These are phyloP conservation scores for Etheostoma cragini DNA, from an alignment of 2,113 vertebrate species.

Conservation along the genomic window DNA sequence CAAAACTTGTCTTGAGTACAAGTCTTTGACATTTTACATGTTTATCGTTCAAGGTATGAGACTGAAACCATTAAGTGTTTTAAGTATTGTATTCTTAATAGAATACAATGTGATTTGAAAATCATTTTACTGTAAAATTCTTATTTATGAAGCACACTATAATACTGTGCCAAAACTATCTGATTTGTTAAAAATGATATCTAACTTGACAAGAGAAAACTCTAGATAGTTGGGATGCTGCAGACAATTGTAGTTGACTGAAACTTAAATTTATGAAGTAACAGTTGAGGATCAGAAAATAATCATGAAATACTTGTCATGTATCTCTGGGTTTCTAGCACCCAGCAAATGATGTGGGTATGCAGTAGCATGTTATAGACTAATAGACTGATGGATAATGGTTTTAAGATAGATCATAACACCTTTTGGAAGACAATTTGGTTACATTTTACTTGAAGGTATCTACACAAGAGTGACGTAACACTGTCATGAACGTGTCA, in stretches of 20 bases:
- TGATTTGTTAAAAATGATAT: background rate
- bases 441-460: too few species aligned
- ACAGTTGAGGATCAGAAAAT: conserved; percentile 2
- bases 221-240: background rate
- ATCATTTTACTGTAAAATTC: background rate
- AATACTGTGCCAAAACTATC: background rate
- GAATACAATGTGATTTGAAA: conserved; percentile 11
- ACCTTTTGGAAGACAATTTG: background rate
- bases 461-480: too few species aligned
- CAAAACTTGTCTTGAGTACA: background rate
- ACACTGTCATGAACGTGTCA: too few species aligned
- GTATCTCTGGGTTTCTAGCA: background rate
- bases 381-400: background rate
- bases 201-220: background rate
- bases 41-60: background rate
- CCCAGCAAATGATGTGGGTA: background rate
- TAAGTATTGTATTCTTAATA: background rate
- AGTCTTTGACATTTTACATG: conserved; percentile 1
- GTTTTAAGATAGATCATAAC: background rate
- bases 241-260: background rate
- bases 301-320: background rate
- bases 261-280: background rate
- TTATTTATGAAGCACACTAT: background rate
- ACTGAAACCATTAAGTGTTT: background rate
- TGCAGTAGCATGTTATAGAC: background rate